Evolutionary conservation across 2,888 invertebrate genomes (phyloP), one percentile per base, ranked within the genome.

Genomic region (Cylloceria caligata): DNA sequence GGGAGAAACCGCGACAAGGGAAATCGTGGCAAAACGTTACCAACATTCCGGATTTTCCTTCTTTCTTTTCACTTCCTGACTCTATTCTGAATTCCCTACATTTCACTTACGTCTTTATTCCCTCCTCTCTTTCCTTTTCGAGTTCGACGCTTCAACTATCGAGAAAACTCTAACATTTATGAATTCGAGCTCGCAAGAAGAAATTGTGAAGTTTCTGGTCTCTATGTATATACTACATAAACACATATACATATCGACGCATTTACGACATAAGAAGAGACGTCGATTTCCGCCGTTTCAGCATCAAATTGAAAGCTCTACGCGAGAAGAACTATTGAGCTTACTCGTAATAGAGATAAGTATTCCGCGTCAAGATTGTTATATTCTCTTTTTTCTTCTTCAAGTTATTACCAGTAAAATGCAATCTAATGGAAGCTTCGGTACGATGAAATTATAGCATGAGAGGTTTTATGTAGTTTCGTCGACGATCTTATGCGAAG

Each of bases 41-140:
- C 76, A 30, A 57, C 67, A n/a, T 65, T 72, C 45, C 73, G 67
- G 73, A 69, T 78, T 81, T 78, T 72, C 47, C 76, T 36, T 76
- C 76, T 68, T 72, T 45, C 67, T 52, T 60, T 68, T 30, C 60
- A 47, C 72, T 47, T 19, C 60, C 27, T 16, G 5, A 7, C 67
- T 9, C 13, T 34, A n/a, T 34, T 11, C 49, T 24, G 45, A 9
- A 16, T 65, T 65, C 13, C 45, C 65, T 24, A 21, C 34, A 39
- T 36, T 64, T 16, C n/a, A 64, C 24, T 62, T 42, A 24, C 60
- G 62, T 49, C 71, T 62, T 52, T 62, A 34, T 62, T 27, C 42
- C n/a, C 45, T 30, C 13, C 19, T 27, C 39, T 19, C n/a, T 27
- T 19, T 7, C n/a, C 45, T 11, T 65, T 11, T 11, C 45, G 57